Conservation (phyloP, 2,113 vertebrate genomes). For the Campylomormyrus numenius region DNA sequence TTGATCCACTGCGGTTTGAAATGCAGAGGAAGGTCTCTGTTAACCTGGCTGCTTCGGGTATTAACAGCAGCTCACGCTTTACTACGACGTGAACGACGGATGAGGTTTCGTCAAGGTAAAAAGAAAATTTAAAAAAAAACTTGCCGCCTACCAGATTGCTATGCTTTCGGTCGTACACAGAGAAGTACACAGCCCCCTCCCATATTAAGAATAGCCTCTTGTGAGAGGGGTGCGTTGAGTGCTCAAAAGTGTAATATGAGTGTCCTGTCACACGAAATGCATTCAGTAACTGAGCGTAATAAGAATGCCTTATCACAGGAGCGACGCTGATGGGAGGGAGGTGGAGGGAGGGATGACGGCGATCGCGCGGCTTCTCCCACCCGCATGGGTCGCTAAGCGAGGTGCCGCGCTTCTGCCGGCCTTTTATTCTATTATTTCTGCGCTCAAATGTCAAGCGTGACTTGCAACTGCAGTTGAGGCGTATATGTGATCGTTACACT, state of each 20-base stretch:
- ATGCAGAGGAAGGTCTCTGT: neutral
- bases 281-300: neutral
- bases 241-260: neutral
- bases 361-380: neutral
- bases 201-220: conserved; percentile 9
- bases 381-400: neutral
- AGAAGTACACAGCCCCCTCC: neutral
- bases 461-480: neutral
- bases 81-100: neutral
- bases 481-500: neutral
- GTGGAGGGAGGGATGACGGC: neutral
- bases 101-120: neutral
- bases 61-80: neutral
- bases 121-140: neutral
- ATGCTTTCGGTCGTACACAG: neutral
- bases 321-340: neutral
- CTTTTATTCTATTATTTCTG: neutral
- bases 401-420: neutral
- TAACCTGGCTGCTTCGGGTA: neutral
- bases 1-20: neutral
- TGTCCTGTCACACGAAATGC: neutral
- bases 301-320: neutral
- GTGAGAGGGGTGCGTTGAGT: neutral
- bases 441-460: neutral
- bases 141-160: neutral